Evolutionary conservation across 2,797 vertebrate species (phyloP).

Genomic region (Hozukius guyotensis): DNA sequence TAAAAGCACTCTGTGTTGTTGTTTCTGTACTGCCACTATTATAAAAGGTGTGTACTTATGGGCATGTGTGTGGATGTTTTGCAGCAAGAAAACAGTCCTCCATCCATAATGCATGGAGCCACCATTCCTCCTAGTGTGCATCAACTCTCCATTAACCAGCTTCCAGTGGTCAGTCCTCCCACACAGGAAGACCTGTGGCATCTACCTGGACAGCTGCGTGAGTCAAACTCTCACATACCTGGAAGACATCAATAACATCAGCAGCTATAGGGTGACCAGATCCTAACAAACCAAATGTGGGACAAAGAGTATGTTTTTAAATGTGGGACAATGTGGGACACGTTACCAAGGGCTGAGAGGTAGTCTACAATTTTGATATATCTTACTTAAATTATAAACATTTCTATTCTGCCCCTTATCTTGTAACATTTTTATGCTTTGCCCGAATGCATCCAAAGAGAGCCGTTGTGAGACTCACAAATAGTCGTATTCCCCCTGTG

Average conservation of each 20-base stretch:
- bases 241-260: not conserved
- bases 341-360: too few species aligned
- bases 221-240: slow-evolving; percentile 56
- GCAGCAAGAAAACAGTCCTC: slow-evolving; percentile 50
- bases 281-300: too few species aligned
- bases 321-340: too few species aligned
- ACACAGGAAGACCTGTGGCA: slow-evolving; percentile 80
- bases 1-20: not conserved
- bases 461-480: too few species aligned
- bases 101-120: slow-evolving; percentile 7
- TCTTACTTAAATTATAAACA: too few species aligned
- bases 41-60: not conserved
- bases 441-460: too few species aligned
- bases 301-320: too few species aligned
- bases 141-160: slow-evolving; percentile 22
- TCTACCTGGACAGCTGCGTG: slow-evolving; percentile 89
- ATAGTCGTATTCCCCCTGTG: too few species aligned
- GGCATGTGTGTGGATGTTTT: slow-evolving; percentile 17
- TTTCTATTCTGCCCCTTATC: accelerated
- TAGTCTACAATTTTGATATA: too few species aligned
- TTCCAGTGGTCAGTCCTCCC: slow-evolving; percentile 29
- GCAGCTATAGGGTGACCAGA: not conserved
- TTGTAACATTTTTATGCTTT: too few species aligned
- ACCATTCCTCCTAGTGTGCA: slow-evolving; percentile 3
- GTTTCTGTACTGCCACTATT: not conserved